Evolutionary conservation across 1,140 invertebrate species (phyloP), one percentile per base, ranked within the genome.

Genomic region (Eciton burchellii): DNA sequence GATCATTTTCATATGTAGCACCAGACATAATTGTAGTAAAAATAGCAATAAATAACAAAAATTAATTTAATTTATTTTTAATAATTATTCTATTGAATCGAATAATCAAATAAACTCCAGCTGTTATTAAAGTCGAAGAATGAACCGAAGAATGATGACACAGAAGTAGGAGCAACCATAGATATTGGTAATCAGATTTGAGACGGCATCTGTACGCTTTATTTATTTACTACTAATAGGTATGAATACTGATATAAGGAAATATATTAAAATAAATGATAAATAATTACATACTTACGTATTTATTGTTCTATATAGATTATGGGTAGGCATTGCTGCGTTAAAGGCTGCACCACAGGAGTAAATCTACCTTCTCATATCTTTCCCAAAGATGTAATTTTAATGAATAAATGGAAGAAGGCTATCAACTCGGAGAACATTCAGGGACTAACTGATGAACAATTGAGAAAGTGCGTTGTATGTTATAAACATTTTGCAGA

Each of bases 321-420:
- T 79, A 79, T 79, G 74, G 74, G 74, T 79, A 79, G 63, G 29
- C 74, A 79, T 9, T 79, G 74, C 41, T 68, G 49, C 8, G 74
- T 79, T 12, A 45, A 14, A 2, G 74, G 52, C n/a, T 79, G 74
- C 29, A 26, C 62, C 8, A 29, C 74, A 9, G 74, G 59, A 0
- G 63, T 79, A 8, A 26, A 5, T 45, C 3, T 79, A 79, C 74
- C 74, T 0, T 79, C 52, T 11, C 74, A 79, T 0, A 56, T n/a
- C 1, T 79, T 79, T 16, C 74, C 74, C 35, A 79, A 79, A 45
- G 41, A 79, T 5, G 11, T 3, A 8, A 16, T 16, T 0, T 43
- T 79, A 63, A 43, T 68, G 63, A 45, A 70, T 26, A 79, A 70
- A 19, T 79, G 74, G 74, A 79, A n/a, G 4, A 70, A 43, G 24